These are phyloP conservation scores for Montipora efflorescens DNA, from an alignment of 64 coral and sea anemone species.

Conservation along the genomic window DNA sequence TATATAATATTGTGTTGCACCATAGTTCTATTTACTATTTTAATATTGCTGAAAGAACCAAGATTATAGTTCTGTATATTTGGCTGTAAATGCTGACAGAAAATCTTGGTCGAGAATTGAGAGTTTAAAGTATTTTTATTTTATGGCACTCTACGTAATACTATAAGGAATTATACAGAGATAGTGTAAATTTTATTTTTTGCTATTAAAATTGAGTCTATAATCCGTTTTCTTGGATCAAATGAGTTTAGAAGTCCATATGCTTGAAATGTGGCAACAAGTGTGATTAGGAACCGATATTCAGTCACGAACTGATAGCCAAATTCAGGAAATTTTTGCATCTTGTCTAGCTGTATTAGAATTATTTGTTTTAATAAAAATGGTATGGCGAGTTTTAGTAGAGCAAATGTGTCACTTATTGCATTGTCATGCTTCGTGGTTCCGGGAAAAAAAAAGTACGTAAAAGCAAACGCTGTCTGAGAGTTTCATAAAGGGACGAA, in stretches of 20 bases:
- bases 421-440: constrained; percentile 23
- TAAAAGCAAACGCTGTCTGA: neutral
- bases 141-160: constrained; percentile 94
- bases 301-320: constrained; percentile 17
- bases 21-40: constrained; percentile 98
- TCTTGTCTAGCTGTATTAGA: constrained; percentile 68
- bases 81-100: constrained; percentile 87
- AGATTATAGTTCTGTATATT: constrained; percentile 90
- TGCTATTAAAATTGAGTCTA: constrained; percentile 99
- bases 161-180: constrained; percentile 97
- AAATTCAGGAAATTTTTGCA: constrained; percentile 64
- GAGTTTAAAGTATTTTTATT: constrained; percentile 99
- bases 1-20: constrained; percentile 99
- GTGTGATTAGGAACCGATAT: constrained; percentile 42
- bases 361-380: constrained; percentile 90
- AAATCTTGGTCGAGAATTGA: constrained; percentile 72
- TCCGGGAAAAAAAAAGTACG: constrained; percentile 9
- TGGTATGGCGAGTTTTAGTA: constrained; percentile 73
- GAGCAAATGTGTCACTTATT: constrained; percentile 34
- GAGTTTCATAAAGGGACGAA: neutral
- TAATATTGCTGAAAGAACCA: constrained; percentile 93
- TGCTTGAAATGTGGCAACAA: constrained; percentile 28
- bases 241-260: constrained; percentile 57
- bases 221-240: constrained; percentile 78
- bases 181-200: constrained; percentile 99